Base-by-base conservation (phyloP, 2,797 vertebrate species). In the Ptychadena robeensis region DNA sequence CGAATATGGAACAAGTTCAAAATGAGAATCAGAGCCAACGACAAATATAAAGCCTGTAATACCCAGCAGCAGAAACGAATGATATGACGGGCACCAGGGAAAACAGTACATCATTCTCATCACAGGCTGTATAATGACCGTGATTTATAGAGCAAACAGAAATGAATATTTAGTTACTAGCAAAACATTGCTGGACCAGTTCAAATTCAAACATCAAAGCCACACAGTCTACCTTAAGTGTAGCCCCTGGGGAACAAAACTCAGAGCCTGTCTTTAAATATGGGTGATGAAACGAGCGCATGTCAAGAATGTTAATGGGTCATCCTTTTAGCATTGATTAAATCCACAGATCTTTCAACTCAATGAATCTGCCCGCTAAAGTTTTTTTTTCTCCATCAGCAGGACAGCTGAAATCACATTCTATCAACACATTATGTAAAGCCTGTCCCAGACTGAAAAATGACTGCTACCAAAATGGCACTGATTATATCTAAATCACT, bases 231-330 rank as follows among this genome's bases (percentile, higher is more conserved):
- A 85, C 82, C 78, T 84, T 80, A 85, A 85, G 78, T 75, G 70
- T 76, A 75, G 72, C 77, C 82, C 70, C 82, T 74, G 57, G 82
- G 82, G 82, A 74, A 69, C 44, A 79, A 68, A 73, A 70, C 64
- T 53, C 75, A 64, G 22, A 80, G 64, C 69, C 37, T 68, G 63
- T 84, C 78, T 85, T 85, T 85, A 75, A 80, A 80, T 75, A 63
- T 25, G 65, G 78, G 65, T 73, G 76, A 80, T 84, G 82, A 85
- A 80, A 85, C 48, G 57, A 85, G 77, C 53, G 71, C 77, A 80
- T 53, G 69, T 85, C 71, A 75, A 85, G 82, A 85, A 85, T 85
- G 82, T 85, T 85, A 85, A 85, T 85, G 78, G 77, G 64, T 53
- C 35, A 32, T 68, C 78, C 77, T 85, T 85, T 85, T 80, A 80